Evolutionary conservation across 2,888 invertebrate genomes (phyloP), one percentile per base, ranked within the genome.

Genomic region (Agonopterix subpropinquella): DNA sequence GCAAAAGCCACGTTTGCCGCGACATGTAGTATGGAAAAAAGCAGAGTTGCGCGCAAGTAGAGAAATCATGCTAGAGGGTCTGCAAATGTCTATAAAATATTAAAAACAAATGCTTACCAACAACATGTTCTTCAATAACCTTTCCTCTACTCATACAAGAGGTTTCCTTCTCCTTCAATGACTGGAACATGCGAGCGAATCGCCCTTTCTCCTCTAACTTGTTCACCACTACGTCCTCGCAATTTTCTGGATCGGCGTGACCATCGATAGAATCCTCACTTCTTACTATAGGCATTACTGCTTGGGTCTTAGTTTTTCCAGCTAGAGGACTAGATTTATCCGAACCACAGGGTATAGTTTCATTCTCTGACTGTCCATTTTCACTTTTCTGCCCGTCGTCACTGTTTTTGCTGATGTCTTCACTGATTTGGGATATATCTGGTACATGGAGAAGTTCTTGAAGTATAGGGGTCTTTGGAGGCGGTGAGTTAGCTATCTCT

Each of bases 121-220:
- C 70, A 62, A 84, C 71, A 54, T 73, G 71, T 60, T 86, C 84
- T 66, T 88, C 88, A 46, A 88, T 85, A 44, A 89, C 88, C 64
- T 88, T 87, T 35, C 86, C 87, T 69, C 78, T 87, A 7, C 88
- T 80, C 80, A 89, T 88, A 55, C 88, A 89, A 13, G 86, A 88
- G 56, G 83, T 70, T 59, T 89, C 87, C 53, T 86, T 87, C 53
- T 85, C 86, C 58, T 78, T 73, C 49, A 88, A 80, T 0, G 80
- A 78, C 53, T 86, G 83, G 53, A 88, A 88, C 47, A 88, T 72
- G 13, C 78, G 73, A 1, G 87, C 78, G 48, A 88, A 81, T 8
- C 86, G 73, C 9, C 88, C 85, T 50, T 85, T 86, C 45, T 85
- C 85, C 41, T 73, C 71, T 35, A 75, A 50, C 57, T 84, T 82